phyloP scores from a whole-genome alignment of 2,113 vertebrate species.

The Columba livia region DNA sequence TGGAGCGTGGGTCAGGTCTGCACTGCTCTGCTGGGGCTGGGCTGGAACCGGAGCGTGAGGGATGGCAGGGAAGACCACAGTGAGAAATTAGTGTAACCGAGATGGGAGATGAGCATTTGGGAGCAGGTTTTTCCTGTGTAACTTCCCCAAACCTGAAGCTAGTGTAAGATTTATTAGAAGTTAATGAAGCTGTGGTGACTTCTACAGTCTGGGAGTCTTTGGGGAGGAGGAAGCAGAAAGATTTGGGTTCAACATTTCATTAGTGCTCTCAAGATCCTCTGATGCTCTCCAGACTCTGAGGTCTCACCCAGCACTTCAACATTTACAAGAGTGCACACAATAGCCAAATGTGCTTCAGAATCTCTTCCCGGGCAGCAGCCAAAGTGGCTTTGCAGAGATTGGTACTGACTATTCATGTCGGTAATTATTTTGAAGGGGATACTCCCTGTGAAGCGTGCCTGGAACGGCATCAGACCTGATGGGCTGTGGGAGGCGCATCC shows the following conservation, averaged over 20 bases:
- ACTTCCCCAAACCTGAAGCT: conserved; percentile 1
- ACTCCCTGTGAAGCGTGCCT: conserved; percentile 54
- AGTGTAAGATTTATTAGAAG: conserved; percentile 2
- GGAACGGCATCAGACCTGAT: conserved; percentile 53
- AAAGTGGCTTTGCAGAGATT: conserved; percentile 30
- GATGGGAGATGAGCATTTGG: background rate
- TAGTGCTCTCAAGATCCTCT: background rate
- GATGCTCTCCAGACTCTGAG: conserved; percentile 31
- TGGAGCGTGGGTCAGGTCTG: background rate
- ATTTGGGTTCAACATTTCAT: conserved; percentile 26
- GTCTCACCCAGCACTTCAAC: conserved; percentile 23
- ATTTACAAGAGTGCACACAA: conserved; percentile 26
- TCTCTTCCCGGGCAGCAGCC: conserved; percentile 29
- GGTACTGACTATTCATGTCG: conserved; percentile 39
- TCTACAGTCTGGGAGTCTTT: background rate
- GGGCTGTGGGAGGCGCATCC: conserved; percentile 35
- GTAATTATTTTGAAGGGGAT: conserved; percentile 65
- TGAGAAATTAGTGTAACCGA: conserved; percentile 6
- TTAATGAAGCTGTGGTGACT: conserved; percentile 19
- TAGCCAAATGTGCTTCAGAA: conserved; percentile 51
- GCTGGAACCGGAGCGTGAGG: background rate
- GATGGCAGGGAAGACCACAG: background rate
- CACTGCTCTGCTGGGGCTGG: background rate
- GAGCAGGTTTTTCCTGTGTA: conserved; percentile 35
- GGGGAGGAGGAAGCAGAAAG: conserved; percentile 5